Evolutionary conservation across 1,140 invertebrate species (phyloP), one percentile per base, ranked within the genome.

Genomic region (Listronotus bonariensis): DNA sequence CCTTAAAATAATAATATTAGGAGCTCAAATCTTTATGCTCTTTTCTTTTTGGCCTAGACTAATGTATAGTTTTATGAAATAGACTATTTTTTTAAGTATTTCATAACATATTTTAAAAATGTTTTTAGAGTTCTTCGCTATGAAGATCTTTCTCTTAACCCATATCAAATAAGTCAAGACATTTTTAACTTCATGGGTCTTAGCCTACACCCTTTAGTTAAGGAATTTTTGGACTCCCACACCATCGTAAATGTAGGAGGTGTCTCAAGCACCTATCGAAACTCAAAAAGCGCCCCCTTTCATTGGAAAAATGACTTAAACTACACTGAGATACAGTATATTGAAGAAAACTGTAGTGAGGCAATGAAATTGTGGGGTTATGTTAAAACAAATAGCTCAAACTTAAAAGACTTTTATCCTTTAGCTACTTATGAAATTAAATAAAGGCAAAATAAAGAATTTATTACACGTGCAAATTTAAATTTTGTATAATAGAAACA

Each of bases 331-430:
- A 87, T 92, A 18, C 82, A 85, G n/a, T 68, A 67, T 32, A 86
- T 87, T 46, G 84, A 91, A 80, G 79, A 82, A 66, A 81, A 80
- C 0, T 95, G 92, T 74, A 80, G 80, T 51, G 81, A 87, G 65
- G 90, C 92, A 0, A 91, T 94, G 89, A 80, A 84, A 53, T 74
- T 89, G 38, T 93, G 92, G 91, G 92, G 92, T n/a, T 95, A 93
- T 64, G 76, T 78, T 10, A 74, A 75, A 45, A 82, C 83, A n/a
- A 84, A 85, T 61, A 77, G 78, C 11, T 80, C 78, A 36, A 82
- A 85, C 62, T 81, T 85, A 69, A 81, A 78, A 65, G 78, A 82
- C 40, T 86, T 86, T 65, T 79, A 85, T 74, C 84, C 85, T 8
- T 73, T 86, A 4, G 79, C 76, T n/a, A 69, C 78, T 42, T 83